Base-by-base conservation (phyloP, 2,113 vertebrate genomes). In the Oenanthe melanoleuca region DNA sequence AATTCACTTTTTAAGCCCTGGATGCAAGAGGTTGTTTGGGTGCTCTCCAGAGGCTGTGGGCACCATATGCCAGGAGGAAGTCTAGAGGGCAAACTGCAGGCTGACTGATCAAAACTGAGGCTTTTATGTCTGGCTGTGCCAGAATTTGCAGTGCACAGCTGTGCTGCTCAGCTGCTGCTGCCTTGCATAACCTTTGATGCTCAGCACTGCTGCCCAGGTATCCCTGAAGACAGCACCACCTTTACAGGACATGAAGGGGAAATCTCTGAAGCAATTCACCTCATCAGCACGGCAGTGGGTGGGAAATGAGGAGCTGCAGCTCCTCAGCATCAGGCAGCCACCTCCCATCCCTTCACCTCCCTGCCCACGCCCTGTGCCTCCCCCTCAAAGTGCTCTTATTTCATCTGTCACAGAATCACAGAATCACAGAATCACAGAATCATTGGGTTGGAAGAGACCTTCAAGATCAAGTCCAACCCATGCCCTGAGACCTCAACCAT, bases 71-170 rank as follows among this genome's bases (percentile, higher is more conserved):
- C 82, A 93, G 38, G 38, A 31, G 69, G 37, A 64, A 70, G 26
- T 69, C 49, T 71, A 80, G 88, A 83, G 88, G 79, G 87, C 79
- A 86, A 82, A 55, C 73, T 77, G 19, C 50, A 50, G 69, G 57
- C 69, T 47, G 64, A 8, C 67, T 72, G 90, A 94, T 90, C 88
- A 80, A 82, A 86, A 52, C 44, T 12, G 92, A 71, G 79, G 42
- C 52, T 90, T 96, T 93, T 93, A 67, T 92, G 90, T 95, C 90
- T 66, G 77, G 70, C 67, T 83, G 24, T 4, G 74, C 57, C 75
- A 61, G 77, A 89, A 56, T 57, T 66, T 50, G 15, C 55, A 13
- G 13, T 22, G 89, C 80, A 66, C 94, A 97, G 81, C 91, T 96
- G 92, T 53, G 92, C 71, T 84, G 65, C 85, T 24, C 92, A 84